Conservation (phyloP, 2,888 invertebrate species). For the Odontomyia ornata region DNA sequence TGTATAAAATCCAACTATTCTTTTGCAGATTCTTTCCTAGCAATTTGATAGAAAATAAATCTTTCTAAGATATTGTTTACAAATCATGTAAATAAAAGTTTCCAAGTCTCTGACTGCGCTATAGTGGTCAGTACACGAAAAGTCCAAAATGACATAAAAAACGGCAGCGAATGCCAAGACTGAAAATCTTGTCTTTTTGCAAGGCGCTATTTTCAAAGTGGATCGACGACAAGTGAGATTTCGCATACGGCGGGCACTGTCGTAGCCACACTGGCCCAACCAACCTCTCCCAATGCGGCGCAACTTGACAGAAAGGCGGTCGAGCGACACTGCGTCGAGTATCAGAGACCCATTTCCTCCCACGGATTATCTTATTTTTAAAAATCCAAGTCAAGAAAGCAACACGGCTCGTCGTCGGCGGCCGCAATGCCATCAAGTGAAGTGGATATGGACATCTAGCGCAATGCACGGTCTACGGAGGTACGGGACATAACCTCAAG, state of each 20-base stretch:
- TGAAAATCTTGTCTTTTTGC: conserved; percentile 19
- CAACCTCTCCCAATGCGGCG: conserved; percentile 19
- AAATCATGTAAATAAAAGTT: too few species aligned
- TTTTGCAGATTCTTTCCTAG: too few species aligned
- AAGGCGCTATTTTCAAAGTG: conserved; percentile 30
- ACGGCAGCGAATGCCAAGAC: not conserved
- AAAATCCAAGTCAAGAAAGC: conserved; percentile 46
- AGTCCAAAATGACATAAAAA: too few species aligned
- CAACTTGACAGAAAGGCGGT: not conserved
- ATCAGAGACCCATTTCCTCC: conserved; percentile 47
- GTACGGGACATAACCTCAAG: conserved; percentile 37
- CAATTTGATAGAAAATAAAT: too few species aligned
- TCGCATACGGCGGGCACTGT: not conserved
- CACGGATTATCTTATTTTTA: conserved; percentile 49
- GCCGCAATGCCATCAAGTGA: not conserved
- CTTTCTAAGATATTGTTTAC: too few species aligned
- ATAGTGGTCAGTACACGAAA: too few species aligned
- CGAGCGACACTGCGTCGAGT: conserved; percentile 13
- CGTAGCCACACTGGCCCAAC: not conserved
- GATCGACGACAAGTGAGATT: not conserved
- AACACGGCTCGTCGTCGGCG: not conserved
- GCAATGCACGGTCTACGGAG: not conserved
- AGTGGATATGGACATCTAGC: conserved; percentile 13
- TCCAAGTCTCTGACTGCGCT: too few species aligned
- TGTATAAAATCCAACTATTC: too few species aligned